Evolutionary conservation across 2,797 vertebrate genomes (phyloP), one percentile per base, ranked within the genome.

Genomic region (Chrosomus eos): DNA sequence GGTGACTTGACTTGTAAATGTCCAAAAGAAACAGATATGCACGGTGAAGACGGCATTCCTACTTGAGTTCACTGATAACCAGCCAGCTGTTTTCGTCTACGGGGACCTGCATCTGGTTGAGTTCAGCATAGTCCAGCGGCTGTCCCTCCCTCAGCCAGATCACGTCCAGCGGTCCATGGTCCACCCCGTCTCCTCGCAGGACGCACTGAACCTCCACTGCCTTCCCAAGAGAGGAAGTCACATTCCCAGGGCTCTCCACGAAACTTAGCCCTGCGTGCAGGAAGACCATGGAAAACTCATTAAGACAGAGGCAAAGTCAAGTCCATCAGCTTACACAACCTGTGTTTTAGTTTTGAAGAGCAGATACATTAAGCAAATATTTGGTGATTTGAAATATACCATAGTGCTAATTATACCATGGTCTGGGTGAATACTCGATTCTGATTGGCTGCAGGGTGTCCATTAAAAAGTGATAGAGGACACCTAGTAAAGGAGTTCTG

Each of bases 211-310:
- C 82, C 0, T 53, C 85, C 2, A 96, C 96, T 0, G 91, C 90
- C 89, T 95, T 96, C 3, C 97, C 97, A 88, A 96, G 91, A 0
- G 97, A 96, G 0, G 96, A 95, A 0, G 97, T 94, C 90, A 97
- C 67, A 0, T 95, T 95, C 0, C 16, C 64, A 0, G 96, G 97
- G 84, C 93, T 95, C 66, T 87, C 83, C 62, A 92, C 89, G 26
- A 98, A 97, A 68, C 80, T 88, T 55, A 94, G 7, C 18, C 93
- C 96, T 97, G 88, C 40, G 23, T 7, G 14, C 58, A 85, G 53
- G 68, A 23, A 70, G 73, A 58, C 18, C 43, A 67, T 36, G 16
- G 45, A 45, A n/a, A 73, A 73, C 13, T 31, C 5, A 45, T 85
- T n/a, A 78, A 40, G 11, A 31, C 4, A 58, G 64, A 2, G 7